phyloP scores from a whole-genome alignment of 2,888 invertebrate species.

The Heliconius ismenius region DNA sequence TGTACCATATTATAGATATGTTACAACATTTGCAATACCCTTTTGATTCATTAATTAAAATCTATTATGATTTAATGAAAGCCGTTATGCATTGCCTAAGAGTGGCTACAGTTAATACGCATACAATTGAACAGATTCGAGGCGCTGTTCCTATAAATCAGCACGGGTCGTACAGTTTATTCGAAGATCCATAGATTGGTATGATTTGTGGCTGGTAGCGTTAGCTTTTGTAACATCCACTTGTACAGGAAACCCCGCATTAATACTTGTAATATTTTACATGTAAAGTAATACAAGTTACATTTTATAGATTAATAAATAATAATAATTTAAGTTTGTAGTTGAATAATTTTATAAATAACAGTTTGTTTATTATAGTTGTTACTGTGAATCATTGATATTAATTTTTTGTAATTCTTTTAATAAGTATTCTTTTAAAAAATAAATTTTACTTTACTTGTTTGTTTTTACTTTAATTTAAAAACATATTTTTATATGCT shows the following conservation, averaged over 20 bases:
- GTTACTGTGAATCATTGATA: no score
- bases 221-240: conserved; percentile 42
- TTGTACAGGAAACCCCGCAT: conserved; percentile 30
- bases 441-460: no score
- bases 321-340: not conserved
- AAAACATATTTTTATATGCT: no score
- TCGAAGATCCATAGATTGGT: conserved; percentile 42
- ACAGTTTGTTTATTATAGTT: no score
- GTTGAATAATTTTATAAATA: no score
- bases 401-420: not conserved
- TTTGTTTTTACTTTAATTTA: no score
- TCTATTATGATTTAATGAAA: conserved; percentile 22
- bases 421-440: not conserved
- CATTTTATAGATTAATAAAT: conserved; percentile 25
- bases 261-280: conserved; percentile 21
- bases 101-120: conserved; percentile 21
- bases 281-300: conserved; percentile 30
- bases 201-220: conserved; percentile 42
- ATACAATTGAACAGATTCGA: conserved; percentile 34
- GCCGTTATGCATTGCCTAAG: conserved; percentile 10
- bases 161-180: conserved; percentile 37
- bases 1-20: not conserved
- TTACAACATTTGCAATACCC: conserved; percentile 3
- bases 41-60: conserved; percentile 25
- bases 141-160: conserved; percentile 40